A percentile compares a stretch with the other conserved stretches of the same genome.
These are phyloP conservation scores for Pangasianodon gigas DNA, from an alignment of 2,113 vertebrate genomes.

Conservation along the genomic window DNA sequence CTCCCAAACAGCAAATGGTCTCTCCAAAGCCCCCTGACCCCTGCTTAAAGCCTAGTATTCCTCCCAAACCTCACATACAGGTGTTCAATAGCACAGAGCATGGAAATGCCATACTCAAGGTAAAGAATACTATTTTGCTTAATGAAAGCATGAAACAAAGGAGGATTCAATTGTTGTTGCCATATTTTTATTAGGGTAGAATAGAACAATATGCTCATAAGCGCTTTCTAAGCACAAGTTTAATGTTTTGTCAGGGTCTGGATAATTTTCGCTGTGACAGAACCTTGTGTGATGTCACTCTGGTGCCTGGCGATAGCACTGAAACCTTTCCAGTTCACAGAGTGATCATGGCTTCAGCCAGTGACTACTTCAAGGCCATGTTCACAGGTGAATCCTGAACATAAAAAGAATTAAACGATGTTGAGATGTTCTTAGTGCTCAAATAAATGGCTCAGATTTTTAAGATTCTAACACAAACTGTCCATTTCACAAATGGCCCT, in stretches of 20 bases:
- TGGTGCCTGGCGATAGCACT: slow-evolving; percentile 75
- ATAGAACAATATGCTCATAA: not conserved
- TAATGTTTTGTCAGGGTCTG: slow-evolving; percentile 65
- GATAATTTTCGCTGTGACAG: slow-evolving; percentile 68
- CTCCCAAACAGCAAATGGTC: slow-evolving; percentile 46
- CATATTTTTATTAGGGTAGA: not conserved
- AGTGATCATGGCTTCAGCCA: slow-evolving; percentile 79
- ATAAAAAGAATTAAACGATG: not conserved
- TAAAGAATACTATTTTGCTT: slow-evolving; percentile 34
- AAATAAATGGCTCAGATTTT: no score
- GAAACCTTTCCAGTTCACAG: slow-evolving; percentile 76
- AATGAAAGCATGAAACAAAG: not conserved
- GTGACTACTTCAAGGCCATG: slow-evolving; percentile 83
- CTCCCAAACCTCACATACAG: slow-evolving; percentile 65
- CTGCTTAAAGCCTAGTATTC: slow-evolving; percentile 65
- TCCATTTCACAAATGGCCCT: not conserved
- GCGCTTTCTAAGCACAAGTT: no score
- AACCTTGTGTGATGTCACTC: slow-evolving; percentile 74
- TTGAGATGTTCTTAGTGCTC: no score
- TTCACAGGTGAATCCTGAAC: slow-evolving; percentile 65
- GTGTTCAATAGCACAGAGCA: slow-evolving; percentile 72
- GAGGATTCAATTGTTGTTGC: not conserved
- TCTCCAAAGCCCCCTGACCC: slow-evolving; percentile 58
- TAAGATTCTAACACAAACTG: not conserved
- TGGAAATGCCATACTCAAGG: slow-evolving; percentile 69